Base-by-base conservation (phyloP, 2,888 invertebrate genomes). In the Oxystoma pomonae region DNA sequence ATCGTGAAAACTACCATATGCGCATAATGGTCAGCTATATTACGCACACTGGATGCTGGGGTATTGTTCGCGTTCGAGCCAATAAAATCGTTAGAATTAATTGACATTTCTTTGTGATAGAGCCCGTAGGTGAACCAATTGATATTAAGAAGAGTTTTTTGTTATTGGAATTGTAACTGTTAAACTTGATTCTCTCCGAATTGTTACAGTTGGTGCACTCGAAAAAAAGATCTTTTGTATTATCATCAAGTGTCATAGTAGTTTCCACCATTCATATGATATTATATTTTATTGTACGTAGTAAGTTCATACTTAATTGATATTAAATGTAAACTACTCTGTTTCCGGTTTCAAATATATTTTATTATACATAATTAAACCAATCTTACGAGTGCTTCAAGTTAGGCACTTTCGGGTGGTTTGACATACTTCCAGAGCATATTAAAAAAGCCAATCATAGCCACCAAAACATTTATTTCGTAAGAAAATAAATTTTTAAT, bases 21-120 rank as follows among this genome's bases (percentile, higher is more conserved):
- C 67, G 53, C 59, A 59, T 64, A 65, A 67, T 67, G 65, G 67
- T 65, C 65, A 67, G 64, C 65, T 65, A 64, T 65, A 63, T 59
- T 62, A 67, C 35, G 12, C 35, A 35, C 35, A 7, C 35, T 35
- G 35, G 35, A 35, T 35, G 35, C 35, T 35, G 35, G 35, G 35
- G 35, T 35, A 35, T 35, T 35, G 35, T 35, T 35, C 3, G 12
- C 35, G 12, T 35, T 35, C 12, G 5, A 35, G 12, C 35, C 35
- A 35, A 35, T 35, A 35, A 35, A 35, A 7, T 35, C 35, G 35
- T 35, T 35, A 12, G 35, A 35, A 35, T 35, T 35, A 35, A 35
- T 35, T 35, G 35, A 35, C 35, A 12, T 35, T 35, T 35, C 35
- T 3, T 7, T 35, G 12, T 35, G 3, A 35, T 35, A 35, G 35